Base-by-base conservation (phyloP, 2,888 invertebrate species). In the Podotricha telesiphe region DNA sequence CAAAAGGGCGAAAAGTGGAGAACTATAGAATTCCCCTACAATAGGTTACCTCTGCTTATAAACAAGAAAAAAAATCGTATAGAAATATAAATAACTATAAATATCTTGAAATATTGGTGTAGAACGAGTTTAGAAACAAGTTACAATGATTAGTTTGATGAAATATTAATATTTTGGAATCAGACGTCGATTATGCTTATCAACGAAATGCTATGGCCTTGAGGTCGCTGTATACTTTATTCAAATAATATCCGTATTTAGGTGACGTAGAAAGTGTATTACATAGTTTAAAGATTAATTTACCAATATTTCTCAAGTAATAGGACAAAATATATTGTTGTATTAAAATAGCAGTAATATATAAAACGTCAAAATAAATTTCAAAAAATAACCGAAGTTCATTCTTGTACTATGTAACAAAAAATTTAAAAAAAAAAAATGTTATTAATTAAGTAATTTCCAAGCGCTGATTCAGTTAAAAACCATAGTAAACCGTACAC, bases 201-300 rank as follows among this genome's bases (percentile, higher is more conserved):
- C 42, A 59, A 45, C 58, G 10, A 11, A 59, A 22, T 59, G 59
- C 6, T 0, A 28, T 2, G 45, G 45, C 59, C 59, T 59, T 59
- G 59, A 59, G 45, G 45, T 59, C 22, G 45, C 2, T 6, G 28
- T 28, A 28, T 28, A 28, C 28, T n/a, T 45, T 59, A 28, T 59
- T 20, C 34, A 50, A 62, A 48, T 45, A 22, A 59, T 48, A 62
- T 62, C 50, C 62, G 50, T 48, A 62, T 50, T 34, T 50, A 37
- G 19, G 62, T 62, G 62, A 62, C 62, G 62, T 50, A 48, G 62
- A 62, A 59, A 59, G 45, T 45, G 22, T 17, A 22, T n/a, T 17
- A 59, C 13, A 48, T 3, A 50, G 22, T 22, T 50, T 50, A 2
- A 20, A 20, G 4, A 19, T 1, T 13, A 10, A 50, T 37, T 37